Conservation (phyloP, 1,140 invertebrate genomes). For the Drosophila aff. region DNA sequence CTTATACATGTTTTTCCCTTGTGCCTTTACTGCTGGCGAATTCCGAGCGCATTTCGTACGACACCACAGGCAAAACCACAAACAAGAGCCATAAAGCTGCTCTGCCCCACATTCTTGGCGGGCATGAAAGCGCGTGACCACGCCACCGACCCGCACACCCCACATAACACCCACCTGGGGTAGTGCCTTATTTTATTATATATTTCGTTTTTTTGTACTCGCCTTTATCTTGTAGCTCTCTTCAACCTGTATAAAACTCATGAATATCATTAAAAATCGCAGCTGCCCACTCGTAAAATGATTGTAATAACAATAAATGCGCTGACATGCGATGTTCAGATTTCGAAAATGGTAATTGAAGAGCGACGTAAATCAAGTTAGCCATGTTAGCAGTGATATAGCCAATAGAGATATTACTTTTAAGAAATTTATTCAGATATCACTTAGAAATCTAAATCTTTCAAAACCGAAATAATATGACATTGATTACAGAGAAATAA, state of each 20-base stretch:
- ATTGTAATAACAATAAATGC: constrained; percentile 55
- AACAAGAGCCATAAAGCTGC: constrained; percentile 57
- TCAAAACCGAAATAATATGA: background rate
- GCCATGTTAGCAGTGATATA: background rate
- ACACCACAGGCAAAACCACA: constrained; percentile 72
- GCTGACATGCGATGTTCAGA: constrained; percentile 34
- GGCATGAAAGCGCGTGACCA: constrained; percentile 71
- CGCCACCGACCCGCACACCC: constrained; percentile 7
- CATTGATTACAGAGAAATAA: background rate
- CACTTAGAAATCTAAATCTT: background rate
- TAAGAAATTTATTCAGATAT: background rate
- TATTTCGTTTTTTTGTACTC: constrained; percentile 39
- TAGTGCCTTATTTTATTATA: constrained; percentile 33
- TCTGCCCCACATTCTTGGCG: constrained; percentile 58
- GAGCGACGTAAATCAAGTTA: constrained; percentile 24
- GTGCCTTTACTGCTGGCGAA: constrained; percentile 60
- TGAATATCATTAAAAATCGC: constrained; percentile 73
- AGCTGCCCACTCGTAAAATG: constrained; percentile 42
- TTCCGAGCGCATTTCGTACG: constrained; percentile 82
- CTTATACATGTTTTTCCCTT: constrained; percentile 8
- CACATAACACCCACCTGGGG: constrained; percentile 35
- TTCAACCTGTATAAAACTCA: constrained; percentile 65
- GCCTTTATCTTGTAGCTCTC: constrained; percentile 61
- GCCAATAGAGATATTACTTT: constrained; percentile 4
- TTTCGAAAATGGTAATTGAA: constrained; percentile 18